phyloP scores from a whole-genome alignment of 2,888 invertebrate genomes.

The Tricholauxania praeusta region DNA sequence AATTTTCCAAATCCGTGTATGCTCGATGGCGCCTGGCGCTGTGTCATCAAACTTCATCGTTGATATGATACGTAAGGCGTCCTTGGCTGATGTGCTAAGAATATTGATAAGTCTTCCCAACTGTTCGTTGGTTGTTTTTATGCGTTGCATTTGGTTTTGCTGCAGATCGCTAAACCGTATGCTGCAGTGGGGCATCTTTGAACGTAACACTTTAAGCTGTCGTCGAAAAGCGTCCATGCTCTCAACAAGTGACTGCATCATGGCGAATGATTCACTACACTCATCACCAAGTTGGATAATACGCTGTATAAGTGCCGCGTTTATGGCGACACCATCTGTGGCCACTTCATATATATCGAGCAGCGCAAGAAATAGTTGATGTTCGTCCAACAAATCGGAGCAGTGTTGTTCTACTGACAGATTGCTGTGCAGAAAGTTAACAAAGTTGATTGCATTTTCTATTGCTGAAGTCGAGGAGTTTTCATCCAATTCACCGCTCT shows the following conservation, averaged over 20 bases:
- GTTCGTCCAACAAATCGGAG: constrained; percentile 73
- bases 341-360: constrained; percentile 74
- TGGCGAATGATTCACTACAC: constrained; percentile 76
- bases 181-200: constrained; percentile 74
- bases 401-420: constrained; percentile 78
- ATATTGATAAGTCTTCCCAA: constrained; percentile 73
- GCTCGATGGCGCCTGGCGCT: not conserved
- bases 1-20: constrained; percentile 15
- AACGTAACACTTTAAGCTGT: constrained; percentile 82
- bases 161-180: constrained; percentile 62
- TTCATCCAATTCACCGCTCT: constrained; percentile 93
- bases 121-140: constrained; percentile 73
- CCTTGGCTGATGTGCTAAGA: constrained; percentile 73
- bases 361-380: constrained; percentile 71
- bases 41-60: constrained; percentile 52
- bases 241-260: constrained; percentile 81
- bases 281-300: constrained; percentile 72
- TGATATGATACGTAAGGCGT: constrained; percentile 68
- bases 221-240: constrained; percentile 81
- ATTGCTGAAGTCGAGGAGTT: constrained; percentile 88
- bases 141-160: constrained; percentile 67
- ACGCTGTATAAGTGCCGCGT: constrained; percentile 74
- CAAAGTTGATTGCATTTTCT: constrained; percentile 86
- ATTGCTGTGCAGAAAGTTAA: constrained; percentile 84
- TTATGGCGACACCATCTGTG: constrained; percentile 78